A percentile compares a stretch with the other conserved stretches of the same genome.
These are phyloP conservation scores for Crypturellus undulatus DNA, from an alignment of 2,113 vertebrate genomes.

Conservation along the genomic window DNA sequence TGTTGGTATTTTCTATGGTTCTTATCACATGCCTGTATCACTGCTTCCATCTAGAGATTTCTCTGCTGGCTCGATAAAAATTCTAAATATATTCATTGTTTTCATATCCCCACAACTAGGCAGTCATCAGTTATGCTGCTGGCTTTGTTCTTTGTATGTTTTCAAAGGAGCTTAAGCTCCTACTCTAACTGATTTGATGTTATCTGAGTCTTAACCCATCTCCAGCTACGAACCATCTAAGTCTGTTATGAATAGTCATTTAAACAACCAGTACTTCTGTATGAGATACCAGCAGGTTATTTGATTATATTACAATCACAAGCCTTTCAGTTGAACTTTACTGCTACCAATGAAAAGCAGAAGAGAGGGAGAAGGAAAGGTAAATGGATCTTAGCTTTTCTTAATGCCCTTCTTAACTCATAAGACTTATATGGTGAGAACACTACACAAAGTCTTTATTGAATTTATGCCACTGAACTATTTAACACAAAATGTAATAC, in stretches of 20 bases:
- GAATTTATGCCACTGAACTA: slow-evolving; percentile 67
- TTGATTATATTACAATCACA: slow-evolving; percentile 67
- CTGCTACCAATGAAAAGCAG: slow-evolving; percentile 58
- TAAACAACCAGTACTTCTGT: slow-evolving; percentile 60
- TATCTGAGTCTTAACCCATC: slow-evolving; percentile 48
- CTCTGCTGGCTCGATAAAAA: slow-evolving; percentile 36
- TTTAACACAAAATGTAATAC: slow-evolving; percentile 70
- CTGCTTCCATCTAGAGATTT: neutral
- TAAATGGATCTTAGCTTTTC: slow-evolving; percentile 58
- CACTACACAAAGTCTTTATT: slow-evolving; percentile 62
- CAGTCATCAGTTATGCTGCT: slow-evolving; percentile 24
- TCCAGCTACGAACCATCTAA: slow-evolving; percentile 45
- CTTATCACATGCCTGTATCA: slow-evolving; percentile 9
- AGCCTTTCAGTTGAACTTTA: slow-evolving; percentile 62
- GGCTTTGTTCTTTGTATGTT: slow-evolving; percentile 41
- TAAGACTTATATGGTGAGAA: slow-evolving; percentile 4
- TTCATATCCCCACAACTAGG: neutral
- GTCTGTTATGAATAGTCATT: slow-evolving; percentile 45
- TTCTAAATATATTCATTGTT: slow-evolving; percentile 36
- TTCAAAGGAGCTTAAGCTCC: slow-evolving; percentile 35
- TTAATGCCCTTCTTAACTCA: slow-evolving; percentile 37
- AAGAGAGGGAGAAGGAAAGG: slow-evolving; percentile 29
- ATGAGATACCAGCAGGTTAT: slow-evolving; percentile 69
- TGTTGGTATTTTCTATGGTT: slow-evolving; percentile 31
- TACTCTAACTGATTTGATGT: slow-evolving; percentile 46